Base-by-base conservation (phyloP, 2,888 invertebrate genomes). In the Lasioglossum leucozonium region DNA sequence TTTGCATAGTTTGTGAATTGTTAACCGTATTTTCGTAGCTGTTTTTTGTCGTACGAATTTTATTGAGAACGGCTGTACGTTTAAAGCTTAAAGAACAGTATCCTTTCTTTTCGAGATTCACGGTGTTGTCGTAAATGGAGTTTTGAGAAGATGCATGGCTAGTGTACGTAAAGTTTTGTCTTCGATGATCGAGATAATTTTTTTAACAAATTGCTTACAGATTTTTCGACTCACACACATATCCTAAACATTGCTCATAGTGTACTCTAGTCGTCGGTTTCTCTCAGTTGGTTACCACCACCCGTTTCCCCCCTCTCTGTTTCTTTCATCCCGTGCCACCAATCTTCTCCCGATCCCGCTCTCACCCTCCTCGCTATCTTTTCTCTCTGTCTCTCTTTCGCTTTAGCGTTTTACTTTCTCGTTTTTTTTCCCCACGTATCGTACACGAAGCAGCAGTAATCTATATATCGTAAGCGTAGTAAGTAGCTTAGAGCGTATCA, bases 401-500 rank as follows among this genome's bases (percentile, higher is more conserved):
- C 47, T 72, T 72, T 87, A 81, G 84, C 88, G 58, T 77, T 42
- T 74, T 58, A 40, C 55, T 79, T 81, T 81, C 44, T 76, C 72
- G 79, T 79, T 79, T 44, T n/a, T n/a, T 42, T 74, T 80, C 87
- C 89, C 77, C 47, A 77, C 73, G 88, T 86, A 84, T 87, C 85
- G 85, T 85, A 89, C 82, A 86, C 86, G 30, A 84, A 85, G 85
- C 65, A 65, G 65, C 65, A 90, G 84, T 90, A 90, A 30, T 65
- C 13, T 58, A 65, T 65, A 67, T 67, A 67, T 89, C 81, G 91
- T 89, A 91, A 91, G 55, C 76, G 89, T 90, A 90, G 90, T 90
- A 91, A 90, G 81, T 87, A 81, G 69, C 69, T 83, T 90, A 89
- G 65, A 65, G 91, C 87, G 86, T 91, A 89, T 89, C 71, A 79